A percentile compares a stretch with the other conserved stretches of the same genome.
phyloP scores from a whole-genome alignment of 2,113 vertebrate genomes.

The Bambusicola thoracicus region DNA sequence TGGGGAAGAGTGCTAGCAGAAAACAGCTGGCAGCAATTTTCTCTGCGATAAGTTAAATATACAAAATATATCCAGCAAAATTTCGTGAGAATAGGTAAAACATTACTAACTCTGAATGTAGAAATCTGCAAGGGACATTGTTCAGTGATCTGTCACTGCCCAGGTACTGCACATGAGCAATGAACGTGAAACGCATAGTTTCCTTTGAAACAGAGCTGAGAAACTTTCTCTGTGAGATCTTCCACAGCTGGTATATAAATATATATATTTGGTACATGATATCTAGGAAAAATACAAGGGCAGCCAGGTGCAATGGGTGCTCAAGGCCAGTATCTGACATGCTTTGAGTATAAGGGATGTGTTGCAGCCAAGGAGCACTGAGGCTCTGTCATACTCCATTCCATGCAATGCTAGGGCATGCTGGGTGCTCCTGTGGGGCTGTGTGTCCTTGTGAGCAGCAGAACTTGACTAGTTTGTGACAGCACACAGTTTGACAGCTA shows the following conservation, averaged over 20 bases:
- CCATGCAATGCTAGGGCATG: neutral
- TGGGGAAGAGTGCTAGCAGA: neutral
- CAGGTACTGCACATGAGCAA: neutral
- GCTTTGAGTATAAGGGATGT: neutral
- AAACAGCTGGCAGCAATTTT: neutral
- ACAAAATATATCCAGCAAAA: neutral
- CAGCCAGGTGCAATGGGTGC: neutral
- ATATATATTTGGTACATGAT: neutral
- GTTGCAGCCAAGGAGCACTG: accelerated
- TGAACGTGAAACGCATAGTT: neutral
- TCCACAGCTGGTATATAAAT: neutral
- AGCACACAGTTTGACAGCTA: neutral
- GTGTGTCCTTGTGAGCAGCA: neutral
- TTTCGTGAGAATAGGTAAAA: neutral
- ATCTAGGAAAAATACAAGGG: neutral
- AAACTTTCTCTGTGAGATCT: neutral
- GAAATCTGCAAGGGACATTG: neutral
- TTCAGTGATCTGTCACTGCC: neutral
- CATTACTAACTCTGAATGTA: neutral
- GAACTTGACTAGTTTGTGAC: neutral
- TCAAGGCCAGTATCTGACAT: neutral
- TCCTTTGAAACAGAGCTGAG: neutral
- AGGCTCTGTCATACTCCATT: no score
- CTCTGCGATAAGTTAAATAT: neutral
- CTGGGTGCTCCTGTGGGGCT: accelerated